Conservation (phyloP, 2,113 vertebrate species). For the Caranx melampygus region DNA sequence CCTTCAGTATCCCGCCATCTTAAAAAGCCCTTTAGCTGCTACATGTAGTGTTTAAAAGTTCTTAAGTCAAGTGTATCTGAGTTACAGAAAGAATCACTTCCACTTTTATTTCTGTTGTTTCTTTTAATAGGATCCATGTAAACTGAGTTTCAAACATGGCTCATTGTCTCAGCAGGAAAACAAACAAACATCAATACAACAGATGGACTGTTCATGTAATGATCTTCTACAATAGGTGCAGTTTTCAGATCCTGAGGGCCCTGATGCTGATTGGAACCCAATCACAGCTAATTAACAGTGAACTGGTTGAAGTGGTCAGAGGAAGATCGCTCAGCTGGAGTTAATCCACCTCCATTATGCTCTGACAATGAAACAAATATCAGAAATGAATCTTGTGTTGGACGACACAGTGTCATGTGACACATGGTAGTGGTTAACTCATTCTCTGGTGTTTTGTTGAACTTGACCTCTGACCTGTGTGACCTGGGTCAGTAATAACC, state of each 20-base stretch:
- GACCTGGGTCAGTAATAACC: too few species aligned
- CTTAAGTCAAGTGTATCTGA: not conserved
- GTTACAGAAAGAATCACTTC: not conserved
- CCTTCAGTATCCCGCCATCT: too few species aligned
- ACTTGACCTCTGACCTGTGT: too few species aligned
- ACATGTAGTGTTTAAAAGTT: not conserved
- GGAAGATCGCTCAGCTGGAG: too few species aligned
- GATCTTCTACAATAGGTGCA: not conserved
- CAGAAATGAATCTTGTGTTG: not conserved
- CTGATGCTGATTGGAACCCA: not conserved
- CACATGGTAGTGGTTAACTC: not conserved
- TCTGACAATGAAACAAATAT: too few species aligned
- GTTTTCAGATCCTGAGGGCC: not conserved
- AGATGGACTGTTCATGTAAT: too few species aligned
- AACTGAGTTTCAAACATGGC: not conserved
- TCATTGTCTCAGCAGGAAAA: not conserved
- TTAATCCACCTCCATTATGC: too few species aligned
- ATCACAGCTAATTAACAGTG: too few species aligned
- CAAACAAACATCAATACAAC: too few species aligned
- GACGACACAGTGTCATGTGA: too few species aligned
- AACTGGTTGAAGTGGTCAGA: too few species aligned
- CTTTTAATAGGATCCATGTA: not conserved
- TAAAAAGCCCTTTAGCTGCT: not conserved
- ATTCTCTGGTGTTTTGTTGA: too few species aligned
- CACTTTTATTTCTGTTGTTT: not conserved